Conservation (phyloP, 2,888 invertebrate species). For the Acanthosepion pharaonis region DNA sequence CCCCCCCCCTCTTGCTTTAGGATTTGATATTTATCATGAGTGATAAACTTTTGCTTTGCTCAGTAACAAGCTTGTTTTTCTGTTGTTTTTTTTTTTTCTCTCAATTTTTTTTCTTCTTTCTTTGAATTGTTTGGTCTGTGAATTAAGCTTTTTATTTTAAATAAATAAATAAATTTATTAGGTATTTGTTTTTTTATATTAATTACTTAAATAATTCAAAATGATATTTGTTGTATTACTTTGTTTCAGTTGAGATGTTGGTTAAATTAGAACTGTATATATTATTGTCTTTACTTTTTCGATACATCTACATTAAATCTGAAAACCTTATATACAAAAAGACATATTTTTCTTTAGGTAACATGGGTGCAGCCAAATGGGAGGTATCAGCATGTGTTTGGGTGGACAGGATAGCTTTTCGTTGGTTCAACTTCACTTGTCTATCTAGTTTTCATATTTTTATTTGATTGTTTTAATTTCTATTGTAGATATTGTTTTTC, state of each 20-base stretch:
- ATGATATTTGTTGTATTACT: too few relatives aligned
- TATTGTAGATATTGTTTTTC: background rate
- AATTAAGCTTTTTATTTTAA: background rate
- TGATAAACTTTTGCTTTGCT: conserved; percentile 4
- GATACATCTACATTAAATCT: too few relatives aligned
- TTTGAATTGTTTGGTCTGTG: background rate
- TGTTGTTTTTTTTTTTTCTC: background rate
- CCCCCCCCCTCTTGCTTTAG: background rate
- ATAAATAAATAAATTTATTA: background rate
- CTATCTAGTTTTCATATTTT: background rate
- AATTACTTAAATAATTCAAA: background rate
- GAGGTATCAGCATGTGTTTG: background rate
- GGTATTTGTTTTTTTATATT: background rate
- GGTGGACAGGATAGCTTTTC: background rate
- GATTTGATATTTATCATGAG: conserved; percentile 6
- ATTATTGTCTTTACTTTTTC: too few relatives aligned
- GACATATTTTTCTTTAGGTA: background rate
- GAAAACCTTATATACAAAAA: background rate
- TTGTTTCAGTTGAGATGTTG: too few relatives aligned
- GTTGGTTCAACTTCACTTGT: background rate
- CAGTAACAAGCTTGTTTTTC: background rate
- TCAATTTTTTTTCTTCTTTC: background rate
- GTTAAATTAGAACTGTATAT: too few relatives aligned
- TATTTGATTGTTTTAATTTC: background rate
- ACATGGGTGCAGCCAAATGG: background rate